Conservation (phyloP, 2,888 invertebrate genomes). For the Cheilosia impressa region DNA sequence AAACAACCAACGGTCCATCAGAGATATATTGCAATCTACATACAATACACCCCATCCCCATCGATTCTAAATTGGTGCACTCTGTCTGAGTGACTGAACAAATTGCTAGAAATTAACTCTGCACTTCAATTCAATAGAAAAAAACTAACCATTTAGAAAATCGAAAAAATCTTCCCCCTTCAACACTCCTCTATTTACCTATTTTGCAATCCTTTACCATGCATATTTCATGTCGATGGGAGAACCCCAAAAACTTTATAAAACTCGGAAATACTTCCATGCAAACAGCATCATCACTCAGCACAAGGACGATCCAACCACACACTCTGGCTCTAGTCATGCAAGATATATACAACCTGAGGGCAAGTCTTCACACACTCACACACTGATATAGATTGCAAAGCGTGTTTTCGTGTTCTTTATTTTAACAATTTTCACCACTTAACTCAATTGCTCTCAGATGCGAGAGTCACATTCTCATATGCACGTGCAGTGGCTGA, state of each 20-base stretch:
- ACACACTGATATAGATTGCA: conserved; percentile 22
- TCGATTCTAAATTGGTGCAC: background rate
- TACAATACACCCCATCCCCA: background rate
- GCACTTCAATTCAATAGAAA: conserved; percentile 39
- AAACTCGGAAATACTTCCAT: conserved; percentile 33
- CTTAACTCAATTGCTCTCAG: conserved; percentile 69
- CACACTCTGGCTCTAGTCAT: conserved; percentile 8
- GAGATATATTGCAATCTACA: background rate
- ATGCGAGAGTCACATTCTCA: conserved; percentile 33
- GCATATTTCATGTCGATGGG: background rate
- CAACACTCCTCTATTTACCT: background rate
- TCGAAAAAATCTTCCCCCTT: background rate
- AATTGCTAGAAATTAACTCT: conserved; percentile 46
- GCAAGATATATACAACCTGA: conserved; percentile 7
- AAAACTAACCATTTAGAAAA: conserved; percentile 13
- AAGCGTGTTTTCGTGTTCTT: conserved; percentile 69
- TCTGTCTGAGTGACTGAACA: conserved; percentile 15
- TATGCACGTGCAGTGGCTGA: conserved; percentile 43
- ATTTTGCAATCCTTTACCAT: conserved; percentile 9
- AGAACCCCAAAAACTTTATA: conserved; percentile 22
- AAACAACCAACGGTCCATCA: background rate
- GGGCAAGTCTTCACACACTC: no score
- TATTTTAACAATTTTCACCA: conserved; percentile 69
- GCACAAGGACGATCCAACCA: conserved; percentile 14
- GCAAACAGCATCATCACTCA: conserved; percentile 63